Percentiles rank a stretch among this genome's conserved stretches.
Conservation (phyloP, 2,113 vertebrate species). For the Brienomyrus brachyistius region DNA sequence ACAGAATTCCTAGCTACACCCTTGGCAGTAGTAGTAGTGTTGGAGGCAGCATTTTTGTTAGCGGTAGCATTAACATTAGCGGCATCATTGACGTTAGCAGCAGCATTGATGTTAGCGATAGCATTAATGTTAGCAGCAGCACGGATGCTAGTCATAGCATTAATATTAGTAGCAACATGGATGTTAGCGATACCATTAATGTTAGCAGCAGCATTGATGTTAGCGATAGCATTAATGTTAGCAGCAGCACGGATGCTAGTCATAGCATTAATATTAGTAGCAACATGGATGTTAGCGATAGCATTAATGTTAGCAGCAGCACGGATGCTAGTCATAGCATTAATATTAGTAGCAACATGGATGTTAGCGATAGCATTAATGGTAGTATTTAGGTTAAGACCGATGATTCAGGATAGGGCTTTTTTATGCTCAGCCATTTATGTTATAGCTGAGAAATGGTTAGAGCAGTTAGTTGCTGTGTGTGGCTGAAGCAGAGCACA, state of each 20-base stretch:
- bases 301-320: neutral
- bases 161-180: neutral
- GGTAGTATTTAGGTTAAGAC: neutral
- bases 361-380: neutral
- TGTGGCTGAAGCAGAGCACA: neutral
- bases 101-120: neutral
- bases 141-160: neutral
- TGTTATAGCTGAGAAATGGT: neutral
- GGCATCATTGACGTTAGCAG: neutral
- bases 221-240: neutral
- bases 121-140: neutral
- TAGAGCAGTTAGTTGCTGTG: neutral
- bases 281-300: neutral
- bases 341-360: no score
- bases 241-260: neutral
- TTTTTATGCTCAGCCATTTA: neutral
- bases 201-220: neutral
- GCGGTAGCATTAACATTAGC: neutral
- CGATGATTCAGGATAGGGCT: neutral
- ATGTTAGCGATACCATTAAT: no score
- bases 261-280: neutral
- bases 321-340: neutral
- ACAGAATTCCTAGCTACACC: neutral
- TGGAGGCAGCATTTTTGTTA: neutral
- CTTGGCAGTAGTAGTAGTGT: neutral